Conservation (phyloP, 2,888 invertebrate species). For the Drosophila kanekoi region DNA sequence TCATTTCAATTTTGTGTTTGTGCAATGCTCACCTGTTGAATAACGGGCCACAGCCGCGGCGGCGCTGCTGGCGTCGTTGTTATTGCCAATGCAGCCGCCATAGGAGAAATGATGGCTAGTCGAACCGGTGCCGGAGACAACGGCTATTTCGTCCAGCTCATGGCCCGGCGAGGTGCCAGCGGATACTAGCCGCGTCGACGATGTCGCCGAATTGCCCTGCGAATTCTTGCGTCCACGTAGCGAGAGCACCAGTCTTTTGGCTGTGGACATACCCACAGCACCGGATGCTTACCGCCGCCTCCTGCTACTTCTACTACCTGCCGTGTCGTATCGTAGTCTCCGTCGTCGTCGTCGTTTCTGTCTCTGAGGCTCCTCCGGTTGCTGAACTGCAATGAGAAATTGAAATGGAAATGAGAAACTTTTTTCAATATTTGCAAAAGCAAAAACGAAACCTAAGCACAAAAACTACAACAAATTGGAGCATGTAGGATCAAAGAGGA, state of each 20-base stretch:
- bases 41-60: conserved; percentile 73
- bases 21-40: conserved; percentile 81
- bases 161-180: conserved; percentile 85
- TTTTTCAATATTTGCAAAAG: conserved; percentile 63
- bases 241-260: conserved; percentile 88
- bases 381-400: conserved; percentile 75
- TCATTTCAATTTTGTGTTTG: not conserved
- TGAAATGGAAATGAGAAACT: conserved; percentile 71
- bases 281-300: conserved; percentile 48
- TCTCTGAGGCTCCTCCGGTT: conserved; percentile 21
- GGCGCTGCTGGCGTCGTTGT: conserved; percentile 78
- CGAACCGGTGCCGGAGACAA: conserved; percentile 88
- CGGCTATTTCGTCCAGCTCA: conserved; percentile 89
- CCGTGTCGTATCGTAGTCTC: conserved; percentile 17
- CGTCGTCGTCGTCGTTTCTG: conserved; percentile 13
- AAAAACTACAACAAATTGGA: conserved; percentile 19
- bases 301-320: not conserved
- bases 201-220: conserved; percentile 86
- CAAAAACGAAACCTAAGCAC: conserved; percentile 8
- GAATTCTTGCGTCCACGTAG: conserved; percentile 88
- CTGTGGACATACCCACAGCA: conserved; percentile 87
- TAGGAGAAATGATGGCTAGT: conserved; percentile 84
- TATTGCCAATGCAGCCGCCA: conserved; percentile 80
- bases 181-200: conserved; percentile 86
- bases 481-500: not conserved